Evolutionary conservation across 2,797 vertebrate genomes (phyloP), one percentile per base, ranked within the genome.

Genomic region (Ambastaia sidthimunki): DNA sequence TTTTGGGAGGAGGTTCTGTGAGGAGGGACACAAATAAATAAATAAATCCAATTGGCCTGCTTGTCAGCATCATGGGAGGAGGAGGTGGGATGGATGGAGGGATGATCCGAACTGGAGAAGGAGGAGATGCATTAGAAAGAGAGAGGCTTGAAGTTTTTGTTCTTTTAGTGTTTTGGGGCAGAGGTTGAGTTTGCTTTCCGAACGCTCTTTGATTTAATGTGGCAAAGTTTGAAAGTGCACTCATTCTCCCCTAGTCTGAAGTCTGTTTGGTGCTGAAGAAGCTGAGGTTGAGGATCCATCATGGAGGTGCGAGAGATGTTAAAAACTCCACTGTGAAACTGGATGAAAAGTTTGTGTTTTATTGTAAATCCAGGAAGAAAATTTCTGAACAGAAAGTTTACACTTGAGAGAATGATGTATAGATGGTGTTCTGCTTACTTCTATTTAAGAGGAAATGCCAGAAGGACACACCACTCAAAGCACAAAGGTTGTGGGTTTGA

Each of bases 21-120:
- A 76, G 79, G 80, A 81, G 50, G 67, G 62, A 65, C 52, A 80
- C 70, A 83, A 86, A 87, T 84, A 87, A 74, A 82, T 81, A 71
- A 84, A 76, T 79, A 83, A 80, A 81, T 71, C 25, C 68, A 50
- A 21, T 25, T 23, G 57, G 48, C 23, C 62, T 31, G 71, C 85
- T 83, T 76, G 83, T 84, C 83, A 62, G 59, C 75, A 57, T 65
- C 70, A 50, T 68, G 67, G 37, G 72, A 73, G 76, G 15, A 55
- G 59, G 41, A 47, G 37, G 74, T 18, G 52, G 41, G 31, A 54
- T 70, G 59, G 79, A 70, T 41, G 75, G 68, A 62, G 79, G 73
- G 21, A 23, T 55, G 68, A 62, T 67, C 41, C 10, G 25, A 70
- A 65, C 50, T 77, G 74, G 80, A 76, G 69, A 11, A 11, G 10